Percentiles rank a stretch among this genome's conserved stretches.
These are phyloP conservation scores for Gerris lacustris DNA, from an alignment of 2,888 invertebrate genomes.

Conservation along the genomic window DNA sequence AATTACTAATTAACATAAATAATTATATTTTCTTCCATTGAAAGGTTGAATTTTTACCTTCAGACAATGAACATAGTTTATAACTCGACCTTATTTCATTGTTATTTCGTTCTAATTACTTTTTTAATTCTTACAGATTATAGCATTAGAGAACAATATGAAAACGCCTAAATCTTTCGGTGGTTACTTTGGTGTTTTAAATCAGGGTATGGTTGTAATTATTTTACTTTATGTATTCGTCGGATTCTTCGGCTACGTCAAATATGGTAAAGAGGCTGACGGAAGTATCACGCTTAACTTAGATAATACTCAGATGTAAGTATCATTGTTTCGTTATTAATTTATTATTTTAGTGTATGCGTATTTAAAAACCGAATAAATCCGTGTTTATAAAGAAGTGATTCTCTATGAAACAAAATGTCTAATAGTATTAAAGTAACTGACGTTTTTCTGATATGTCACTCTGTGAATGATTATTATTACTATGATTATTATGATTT, in stretches of 20 bases:
- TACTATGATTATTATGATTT: no score
- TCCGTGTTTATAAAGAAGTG: no score
- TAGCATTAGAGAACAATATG: slow-evolving; percentile 86
- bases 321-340: slow-evolving; percentile 20
- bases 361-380: neutral
- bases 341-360: neutral
- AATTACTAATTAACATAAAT: no score
- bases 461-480: no score
- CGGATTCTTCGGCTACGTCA: slow-evolving; percentile 75
- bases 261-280: slow-evolving; percentile 53
- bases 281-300: slow-evolving; percentile 76
- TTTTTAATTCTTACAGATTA: slow-evolving; percentile 48
- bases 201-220: slow-evolving; percentile 67
- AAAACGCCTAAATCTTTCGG: slow-evolving; percentile 66
- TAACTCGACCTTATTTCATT: no score
- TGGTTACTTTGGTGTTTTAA: slow-evolving; percentile 64
- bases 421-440: no score
- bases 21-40: no score
- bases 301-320: slow-evolving; percentile 47
- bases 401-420: no score
- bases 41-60: no score
- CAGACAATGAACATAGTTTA: no score
- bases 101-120: no score
- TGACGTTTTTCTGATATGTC: no score
- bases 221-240: slow-evolving; percentile 61